Base-by-base conservation (phyloP, 2,113 vertebrate species). In the Opisthocomus hoazin region DNA sequence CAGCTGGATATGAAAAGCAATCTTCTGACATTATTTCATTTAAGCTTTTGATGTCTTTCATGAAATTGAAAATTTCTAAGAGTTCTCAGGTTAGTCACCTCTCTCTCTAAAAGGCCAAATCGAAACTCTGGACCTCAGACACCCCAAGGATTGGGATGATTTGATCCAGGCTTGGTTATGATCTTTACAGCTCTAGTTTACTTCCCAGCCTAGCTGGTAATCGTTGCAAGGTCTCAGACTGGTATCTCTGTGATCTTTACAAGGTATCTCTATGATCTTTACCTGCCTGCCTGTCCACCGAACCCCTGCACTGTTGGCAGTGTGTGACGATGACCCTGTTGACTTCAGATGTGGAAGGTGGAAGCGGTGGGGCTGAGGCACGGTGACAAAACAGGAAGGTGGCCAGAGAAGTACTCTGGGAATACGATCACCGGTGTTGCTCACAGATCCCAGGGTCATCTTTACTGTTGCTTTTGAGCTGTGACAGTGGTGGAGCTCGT, bases 11-110 rank as follows among this genome's bases (percentile, higher is more conserved):
- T 23, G 36, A 88, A 93, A 87, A 84, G 20, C 60, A 87, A 69
- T 66, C 60, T 74, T 73, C 43, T 53, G 56, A 51, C 61, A 43
- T 83, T 83, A 90, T 79, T 89, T 87, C 39, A 74, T 87, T 86
- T 74, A 74, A 30, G 30, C 39, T 84, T 78, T 58, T 70, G 54
- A 74, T 60, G 50, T 79, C 39, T 74, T 87, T 53, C 54, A 22
- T 43, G 30, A 70, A 65, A 63, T n/a, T 45, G 61, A 74, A 79
- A 24, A 37, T 63, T 74, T 74, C 1, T 0, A 56, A 61, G 54
- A 5, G 8, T 63, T 68, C 66, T 91, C 48, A 19, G 54, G 73
- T 80, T 80, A 69, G 37, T 46, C 43, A 88, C 18, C 61, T 64
- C 22, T 27, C 22, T 51, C 29, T 64, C 26, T 37, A 58, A 26